These are phyloP conservation scores for Buphagus erythrorhynchus DNA, from an alignment of 2,797 vertebrate species.

Conservation along the genomic window DNA sequence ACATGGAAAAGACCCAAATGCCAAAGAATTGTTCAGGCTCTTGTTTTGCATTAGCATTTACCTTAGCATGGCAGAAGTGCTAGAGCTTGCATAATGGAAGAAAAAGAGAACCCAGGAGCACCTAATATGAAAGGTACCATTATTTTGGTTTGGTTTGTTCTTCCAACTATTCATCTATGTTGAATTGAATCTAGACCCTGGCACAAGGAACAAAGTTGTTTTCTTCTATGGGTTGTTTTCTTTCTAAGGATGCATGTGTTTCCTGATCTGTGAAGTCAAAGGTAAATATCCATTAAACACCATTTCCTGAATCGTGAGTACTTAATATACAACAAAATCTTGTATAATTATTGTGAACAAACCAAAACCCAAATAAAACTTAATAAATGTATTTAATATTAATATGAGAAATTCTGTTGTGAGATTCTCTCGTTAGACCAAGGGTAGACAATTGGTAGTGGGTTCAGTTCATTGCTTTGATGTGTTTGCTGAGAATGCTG, in stretches of 20 bases:
- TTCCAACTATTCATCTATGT: not conserved
- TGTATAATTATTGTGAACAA: not conserved
- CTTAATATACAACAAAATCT: not conserved
- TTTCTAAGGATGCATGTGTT: conserved; percentile 1
- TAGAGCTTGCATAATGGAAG: not conserved
- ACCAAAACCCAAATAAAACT: not conserved
- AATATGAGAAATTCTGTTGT: not conserved
- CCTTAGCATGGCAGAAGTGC: not conserved
- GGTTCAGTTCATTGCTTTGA: not conserved
- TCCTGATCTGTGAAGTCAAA: not conserved
- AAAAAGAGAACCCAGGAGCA: not conserved
- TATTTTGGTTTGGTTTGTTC: not conserved
- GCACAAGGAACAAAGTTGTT: not conserved
- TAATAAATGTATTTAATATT: not conserved
- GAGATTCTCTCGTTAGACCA: not conserved
- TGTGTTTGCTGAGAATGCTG: not conserved
- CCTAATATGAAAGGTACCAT: not conserved
- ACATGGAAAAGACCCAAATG: fast-evolving
- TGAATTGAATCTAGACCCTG: not conserved
- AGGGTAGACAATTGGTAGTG: not conserved
- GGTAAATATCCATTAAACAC: not conserved
- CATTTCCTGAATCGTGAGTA: not conserved
- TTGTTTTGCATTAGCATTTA: not conserved
- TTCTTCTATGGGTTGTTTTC: not conserved
- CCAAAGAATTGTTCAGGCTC: not conserved